Conservation (phyloP, 2,113 vertebrate species). For the Platichthys stellatus region DNA sequence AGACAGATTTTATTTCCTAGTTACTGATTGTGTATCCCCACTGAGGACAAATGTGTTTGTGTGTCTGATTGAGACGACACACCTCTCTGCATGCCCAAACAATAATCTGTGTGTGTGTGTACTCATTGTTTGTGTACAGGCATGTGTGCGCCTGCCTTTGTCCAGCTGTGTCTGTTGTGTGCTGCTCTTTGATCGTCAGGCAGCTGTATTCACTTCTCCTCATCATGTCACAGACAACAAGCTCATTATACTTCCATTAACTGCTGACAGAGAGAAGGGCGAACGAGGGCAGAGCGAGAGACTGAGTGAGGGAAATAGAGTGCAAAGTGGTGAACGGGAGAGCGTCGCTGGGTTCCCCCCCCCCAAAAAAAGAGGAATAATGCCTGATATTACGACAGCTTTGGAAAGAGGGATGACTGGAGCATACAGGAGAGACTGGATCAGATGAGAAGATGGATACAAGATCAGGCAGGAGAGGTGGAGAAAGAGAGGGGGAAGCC, state of each 20-base stretch:
- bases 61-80: conserved; percentile 8
- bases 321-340: conserved; percentile 4
- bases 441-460: not conserved
- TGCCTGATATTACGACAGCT: conserved; percentile 31
- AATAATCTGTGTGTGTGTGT: not conserved
- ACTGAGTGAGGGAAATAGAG: conserved; percentile 5
- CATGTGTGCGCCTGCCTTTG: conserved; percentile 13
- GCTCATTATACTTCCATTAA: conserved; percentile 70
- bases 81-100: not conserved
- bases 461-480: not conserved
- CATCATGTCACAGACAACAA: conserved; percentile 63
- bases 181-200: conserved; percentile 58
- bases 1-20: conserved; percentile 6
- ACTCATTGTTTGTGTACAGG: not conserved
- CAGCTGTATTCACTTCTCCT: conserved; percentile 54
- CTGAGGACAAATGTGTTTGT: not conserved
- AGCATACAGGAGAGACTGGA: not conserved
- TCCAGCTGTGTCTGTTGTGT: conserved; percentile 24
- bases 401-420: conserved; percentile 13
- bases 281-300: conserved; percentile 33
- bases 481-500: not conserved
- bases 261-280: conserved; percentile 59
- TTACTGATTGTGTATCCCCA: conserved; percentile 24
- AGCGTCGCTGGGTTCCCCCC: conserved; percentile 6
- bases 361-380: conserved; percentile 21